These are phyloP conservation scores for Apamea monoglypha DNA, from an alignment of 2,888 invertebrate genomes.

Conservation along the genomic window DNA sequence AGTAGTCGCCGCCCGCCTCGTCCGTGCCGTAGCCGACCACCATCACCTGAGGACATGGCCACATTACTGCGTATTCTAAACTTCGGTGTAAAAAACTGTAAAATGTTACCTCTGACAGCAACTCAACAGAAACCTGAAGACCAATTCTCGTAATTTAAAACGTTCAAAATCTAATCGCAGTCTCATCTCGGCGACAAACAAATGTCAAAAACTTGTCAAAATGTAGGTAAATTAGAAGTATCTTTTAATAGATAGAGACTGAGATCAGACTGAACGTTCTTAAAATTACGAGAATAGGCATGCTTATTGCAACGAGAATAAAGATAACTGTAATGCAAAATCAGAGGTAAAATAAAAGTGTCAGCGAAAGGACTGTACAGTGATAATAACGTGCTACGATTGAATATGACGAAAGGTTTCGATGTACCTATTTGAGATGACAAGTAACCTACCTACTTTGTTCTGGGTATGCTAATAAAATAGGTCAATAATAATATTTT, in stretches of 20 bases:
- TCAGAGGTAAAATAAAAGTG: not conserved
- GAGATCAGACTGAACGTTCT: too few species aligned
- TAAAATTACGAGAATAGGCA: too few species aligned
- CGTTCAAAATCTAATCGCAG: too few species aligned
- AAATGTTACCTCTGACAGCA: not conserved
- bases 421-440: not conserved
- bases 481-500: slow-evolving; percentile 8
- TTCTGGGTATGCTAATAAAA: not conserved
- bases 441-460: not conserved
- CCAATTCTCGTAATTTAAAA: too few species aligned
- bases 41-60: slow-evolving; percentile 86
- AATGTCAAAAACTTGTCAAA: too few species aligned
- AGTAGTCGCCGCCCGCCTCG: slow-evolving; percentile 93
- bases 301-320: not conserved
- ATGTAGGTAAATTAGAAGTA: too few species aligned
- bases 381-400: not conserved
- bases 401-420: not conserved
- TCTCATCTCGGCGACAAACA: too few species aligned
- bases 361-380: not conserved
- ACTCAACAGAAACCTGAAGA: not conserved
- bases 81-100: not conserved
- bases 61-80: not conserved
- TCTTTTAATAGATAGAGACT: too few species aligned
- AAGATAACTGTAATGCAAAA: not conserved
- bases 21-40: slow-evolving; percentile 95